Conservation (phyloP, 2,113 vertebrate species). For the Phasianus colchicus region DNA sequence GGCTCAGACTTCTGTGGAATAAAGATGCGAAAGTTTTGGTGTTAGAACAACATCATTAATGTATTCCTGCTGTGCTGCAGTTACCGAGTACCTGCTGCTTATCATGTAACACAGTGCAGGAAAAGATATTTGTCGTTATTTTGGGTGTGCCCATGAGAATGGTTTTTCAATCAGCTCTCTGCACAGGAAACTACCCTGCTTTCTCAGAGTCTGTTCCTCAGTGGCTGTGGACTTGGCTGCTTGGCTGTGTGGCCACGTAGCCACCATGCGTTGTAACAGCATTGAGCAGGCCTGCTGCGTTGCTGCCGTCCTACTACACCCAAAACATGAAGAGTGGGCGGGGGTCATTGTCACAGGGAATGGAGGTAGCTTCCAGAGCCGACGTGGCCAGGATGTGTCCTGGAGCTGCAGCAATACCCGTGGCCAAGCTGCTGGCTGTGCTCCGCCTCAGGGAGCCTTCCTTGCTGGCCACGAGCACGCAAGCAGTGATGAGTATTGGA, state of each 20-base stretch:
- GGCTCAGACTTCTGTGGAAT: not conserved
- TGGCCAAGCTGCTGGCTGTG: not conserved
- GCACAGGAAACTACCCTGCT: not conserved
- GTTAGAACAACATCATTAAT: not conserved
- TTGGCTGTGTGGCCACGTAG: rapidly evolving
- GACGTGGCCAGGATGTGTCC: rapidly evolving
- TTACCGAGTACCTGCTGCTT: not conserved
- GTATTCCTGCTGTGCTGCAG: rapidly evolving
- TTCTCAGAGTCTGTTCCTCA: not conserved
- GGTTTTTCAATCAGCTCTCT: not conserved
- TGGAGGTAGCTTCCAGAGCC: not conserved
- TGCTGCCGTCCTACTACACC: rapidly evolving
- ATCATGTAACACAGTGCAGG: rapidly evolving
- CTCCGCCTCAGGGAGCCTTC: not conserved
- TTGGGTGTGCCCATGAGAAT: not conserved
- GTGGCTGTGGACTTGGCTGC: rapidly evolving
- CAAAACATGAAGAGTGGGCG: not conserved
- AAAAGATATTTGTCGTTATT: not conserved
- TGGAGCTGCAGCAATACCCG: not conserved
- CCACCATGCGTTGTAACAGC: rapidly evolving
- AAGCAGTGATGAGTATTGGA: not conserved
- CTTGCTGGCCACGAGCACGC: not conserved
- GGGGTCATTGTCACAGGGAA: rapidly evolving
- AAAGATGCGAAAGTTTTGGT: not conserved
- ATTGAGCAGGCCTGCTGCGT: rapidly evolving